Base-by-base conservation (phyloP, 2,888 invertebrate species). In the Erebia palarica region DNA sequence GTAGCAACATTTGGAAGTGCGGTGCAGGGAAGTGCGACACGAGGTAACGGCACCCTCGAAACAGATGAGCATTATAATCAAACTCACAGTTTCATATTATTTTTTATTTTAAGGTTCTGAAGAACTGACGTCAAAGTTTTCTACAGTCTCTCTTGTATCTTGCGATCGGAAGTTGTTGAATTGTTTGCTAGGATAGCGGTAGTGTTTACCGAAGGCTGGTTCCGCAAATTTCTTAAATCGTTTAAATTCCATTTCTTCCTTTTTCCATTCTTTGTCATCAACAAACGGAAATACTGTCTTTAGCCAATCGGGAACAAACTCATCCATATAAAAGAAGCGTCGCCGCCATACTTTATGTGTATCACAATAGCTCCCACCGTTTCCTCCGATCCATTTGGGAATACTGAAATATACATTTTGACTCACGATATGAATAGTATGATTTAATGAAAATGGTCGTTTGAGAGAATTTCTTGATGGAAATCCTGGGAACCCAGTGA, bases 291-390 rank as follows among this genome's bases (percentile, higher is more conserved):
- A 75, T 0, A 82, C 1, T 0, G 75, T 67, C 58, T 80, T 77
- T 68, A 89, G 18, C 88, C 88, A 89, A 10, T 80, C 69, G 0
- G 90, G 90, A 13, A 90, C 60, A 70, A 89, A 86, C 63, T 84
- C 84, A 59, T 89, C 87, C 84, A 86, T 85, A 74, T 85, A 88
- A 74, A 82, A 85, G 70, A 86, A 91, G 3, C 90, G 79, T 47
- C 85, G 81, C 14, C 75, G 77, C 89, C 90, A 91, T 1, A 86
- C 79, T 75, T 77, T 86, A 71, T 84, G 85, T 0, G 89, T 86
- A 2, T 86, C 84, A 61, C 80, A 81, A 71, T 80, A 88, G 71
- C 81, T 80, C 0, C 83, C 86, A 0, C 82, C 79, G 21, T 73
- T 77, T 0, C 90, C 89, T 21, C 85, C 81, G 16, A 88, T 59